Evolutionary conservation across 2,888 invertebrate genomes (phyloP), one percentile per base, ranked within the genome.

Genomic region (Halictus ligatus): DNA sequence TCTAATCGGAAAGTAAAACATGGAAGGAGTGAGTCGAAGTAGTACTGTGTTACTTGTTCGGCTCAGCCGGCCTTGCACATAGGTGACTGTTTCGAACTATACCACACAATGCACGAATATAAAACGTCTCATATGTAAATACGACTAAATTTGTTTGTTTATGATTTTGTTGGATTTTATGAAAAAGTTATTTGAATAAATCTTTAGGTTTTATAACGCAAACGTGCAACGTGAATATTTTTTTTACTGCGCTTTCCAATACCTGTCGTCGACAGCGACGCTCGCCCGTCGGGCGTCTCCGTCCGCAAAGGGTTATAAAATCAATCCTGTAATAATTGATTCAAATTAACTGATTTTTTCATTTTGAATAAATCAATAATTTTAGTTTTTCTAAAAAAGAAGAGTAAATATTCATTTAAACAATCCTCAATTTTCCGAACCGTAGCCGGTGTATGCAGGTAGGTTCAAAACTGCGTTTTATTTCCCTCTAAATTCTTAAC

Each of bases 21-120:
- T 48, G 80, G 82, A 79, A 71, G 78, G 10, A 54, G 78, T 58
- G 54, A 58, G 50, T 77, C 77, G 69, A 35, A 13, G 60, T 78
- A 84, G 60, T 88, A 84, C 75, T 90, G 89, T 77, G 87, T 83
- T 64, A 90, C 88, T 78, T 89, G 88, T 76, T 78, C 69, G 18
- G 69, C 69, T 69, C 69, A 54, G 12, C 72, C 76, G 43, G 40
- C 46, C 71, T 58, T 67, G 76, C 58, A 75, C 35, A 76, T 72
- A 75, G 71, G 73, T 64, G 46, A 78, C 4, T 82, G 78, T 40
- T 82, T 72, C 8, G 64, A 74, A 60, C 8, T 0, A 40, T 76
- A 78, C 4, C 74, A 80, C 13, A 80, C 50, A 40, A 75, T 6
- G 67, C 50, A 73, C 1, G 29, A 73, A 25, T 73, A 73, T 73